A percentile compares a stretch with the other conserved stretches of the same genome.
Evolutionary conservation across 1,140 invertebrate species (phyloP).

Genomic region (Drusus annulatus): DNA sequence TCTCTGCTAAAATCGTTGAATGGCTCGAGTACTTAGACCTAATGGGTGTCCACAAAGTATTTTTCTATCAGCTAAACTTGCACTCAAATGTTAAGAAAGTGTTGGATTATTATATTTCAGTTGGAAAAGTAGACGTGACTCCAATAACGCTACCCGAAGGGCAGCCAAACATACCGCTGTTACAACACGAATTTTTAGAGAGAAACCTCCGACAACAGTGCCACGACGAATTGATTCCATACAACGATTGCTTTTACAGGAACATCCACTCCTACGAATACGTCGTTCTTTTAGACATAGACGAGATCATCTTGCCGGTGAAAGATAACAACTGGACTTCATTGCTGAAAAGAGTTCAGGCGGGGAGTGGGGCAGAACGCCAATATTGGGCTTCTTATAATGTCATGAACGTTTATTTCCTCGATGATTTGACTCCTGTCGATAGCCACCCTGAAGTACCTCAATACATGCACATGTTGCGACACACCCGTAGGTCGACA

Average conservation of each 20-base stretch:
- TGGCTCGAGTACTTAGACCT: slow-evolving; percentile 93
- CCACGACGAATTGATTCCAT: slow-evolving; percentile 95
- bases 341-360: slow-evolving; percentile 83
- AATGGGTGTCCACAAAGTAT: slow-evolving; percentile 93
- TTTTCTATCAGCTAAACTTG: slow-evolving; percentile 92
- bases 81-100: slow-evolving; percentile 95
- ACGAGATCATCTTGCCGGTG: slow-evolving; percentile 95
- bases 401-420: slow-evolving; percentile 7
- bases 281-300: slow-evolving; percentile 91
- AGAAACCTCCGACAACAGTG: slow-evolving; percentile 93
- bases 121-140: slow-evolving; percentile 86
- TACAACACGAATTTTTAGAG: slow-evolving; percentile 90
- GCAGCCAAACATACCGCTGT: slow-evolving; percentile 89
- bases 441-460: neutral
- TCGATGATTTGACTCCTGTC: neutral
- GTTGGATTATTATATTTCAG: slow-evolving; percentile 83
- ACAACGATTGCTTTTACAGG: slow-evolving; percentile 97
- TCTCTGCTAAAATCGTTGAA: slow-evolving; percentile 90
- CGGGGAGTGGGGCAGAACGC: slow-evolving; percentile 83
- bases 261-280: slow-evolving; percentile 93
- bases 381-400: slow-evolving; percentile 71
- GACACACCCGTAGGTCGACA: neutral
- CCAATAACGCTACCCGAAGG: slow-evolving; percentile 91
- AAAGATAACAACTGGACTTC: slow-evolving; percentile 83
- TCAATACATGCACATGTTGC: slow-evolving; percentile 21